Evolutionary conservation across 1,140 invertebrate species (phyloP).

Genomic region (Drosophila nikananu): DNA sequence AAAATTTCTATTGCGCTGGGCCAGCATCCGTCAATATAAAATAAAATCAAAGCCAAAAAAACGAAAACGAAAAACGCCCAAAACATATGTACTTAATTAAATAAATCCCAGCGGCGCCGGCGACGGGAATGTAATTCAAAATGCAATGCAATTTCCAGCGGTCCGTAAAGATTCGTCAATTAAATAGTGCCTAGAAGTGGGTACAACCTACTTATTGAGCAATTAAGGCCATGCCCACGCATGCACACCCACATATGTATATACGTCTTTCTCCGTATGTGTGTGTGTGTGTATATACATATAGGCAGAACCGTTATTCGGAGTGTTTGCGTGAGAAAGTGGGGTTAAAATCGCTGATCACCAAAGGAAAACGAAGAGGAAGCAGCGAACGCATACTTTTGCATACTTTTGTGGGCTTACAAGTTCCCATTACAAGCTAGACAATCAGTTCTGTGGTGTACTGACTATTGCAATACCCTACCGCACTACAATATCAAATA

Average conservation of each 20-base stretch:
- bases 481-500: not conserved
- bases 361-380: slow-evolving; percentile 5
- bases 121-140: slow-evolving; percentile 2
- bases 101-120: not conserved
- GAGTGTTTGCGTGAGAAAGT: slow-evolving; percentile 15
- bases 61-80: slow-evolving; percentile 8
- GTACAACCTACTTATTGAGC: slow-evolving; percentile 71
- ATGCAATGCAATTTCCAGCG: slow-evolving; percentile 21
- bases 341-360: slow-evolving; percentile 31
- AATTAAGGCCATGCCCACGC: slow-evolving; percentile 67
- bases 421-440: not conserved
- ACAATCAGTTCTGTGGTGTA: not conserved
- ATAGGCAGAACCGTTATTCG: slow-evolving; percentile 24
- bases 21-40: slow-evolving; percentile 69
- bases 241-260: slow-evolving; percentile 39
- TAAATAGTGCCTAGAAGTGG: slow-evolving; percentile 53
- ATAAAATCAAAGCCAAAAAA: slow-evolving; percentile 8
- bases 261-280: slow-evolving; percentile 10
- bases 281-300: slow-evolving; percentile 16
- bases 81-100: not conserved
- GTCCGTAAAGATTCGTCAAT: slow-evolving; percentile 56
- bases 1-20: slow-evolving; percentile 78
- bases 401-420: slow-evolving; percentile 11
- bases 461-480: not conserved
- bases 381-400: slow-evolving; percentile 6